Evolutionary conservation across 53 echinoderm and acorn worm genomes (phyloP), one percentile per base, ranked within the genome.

Genomic region (Echinarachnius parma): DNA sequence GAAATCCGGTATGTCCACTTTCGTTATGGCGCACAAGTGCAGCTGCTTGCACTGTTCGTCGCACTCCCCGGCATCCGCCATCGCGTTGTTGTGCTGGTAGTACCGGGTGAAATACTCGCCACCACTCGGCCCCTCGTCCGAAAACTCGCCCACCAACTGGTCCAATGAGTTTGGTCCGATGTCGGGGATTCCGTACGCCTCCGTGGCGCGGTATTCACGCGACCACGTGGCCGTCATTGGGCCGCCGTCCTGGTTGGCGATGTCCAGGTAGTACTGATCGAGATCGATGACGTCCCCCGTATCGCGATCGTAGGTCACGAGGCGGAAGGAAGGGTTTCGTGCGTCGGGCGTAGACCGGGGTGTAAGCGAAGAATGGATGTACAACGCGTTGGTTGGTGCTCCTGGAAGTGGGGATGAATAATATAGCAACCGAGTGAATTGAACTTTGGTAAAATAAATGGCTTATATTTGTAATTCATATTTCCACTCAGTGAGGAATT

Each of bases 211-310:
- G 35, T 69, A 69, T 23, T 69, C 70, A 8, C 50, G 70, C 9
- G 11, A 21, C 70, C 70, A 69, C 21, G 20, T 69, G 9, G 34
- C 21, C 4, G 9, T 9, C n/a, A n/a, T n/a, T n/a, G n/a, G n/a
- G n/a, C n/a, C n/a, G n/a, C n/a, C n/a, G 13, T 47, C 30, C 21
- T 34, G 26, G 9, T 8, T 18, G 3, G 45, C 11, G 28, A 83
- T 49, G 60, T 83, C 69, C 13, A 77, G 77, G 31, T 83, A 83
- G 50, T 67, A 68, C 18, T 83, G 83, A 32, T 67, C 27, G 47
- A 60, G 34, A 31, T 78, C 72, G 19, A 78, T 27, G 47, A 84
- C 16, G 53, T 69, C 70, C 53, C 70, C 70, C 21, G 70, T 69
- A 16, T 50, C 70, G 15, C 53, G 70, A 24, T 71, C 48, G 48